Percentiles rank a stretch among this genome's conserved stretches.
phyloP scores from a whole-genome alignment of 2,888 invertebrate species.

The Eupithecia subfuscata region DNA sequence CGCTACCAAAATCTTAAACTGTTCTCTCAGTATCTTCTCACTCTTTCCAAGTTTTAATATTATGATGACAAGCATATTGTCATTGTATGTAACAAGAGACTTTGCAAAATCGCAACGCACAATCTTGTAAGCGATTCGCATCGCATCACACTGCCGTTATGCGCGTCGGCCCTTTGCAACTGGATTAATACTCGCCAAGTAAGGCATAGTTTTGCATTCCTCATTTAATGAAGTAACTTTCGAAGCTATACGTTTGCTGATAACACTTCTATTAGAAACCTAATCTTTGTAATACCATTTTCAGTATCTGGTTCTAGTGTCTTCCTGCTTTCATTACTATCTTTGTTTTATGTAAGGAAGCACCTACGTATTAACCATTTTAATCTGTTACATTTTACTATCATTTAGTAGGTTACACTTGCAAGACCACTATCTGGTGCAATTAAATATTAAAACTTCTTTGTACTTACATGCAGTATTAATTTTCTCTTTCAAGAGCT shows the following conservation, averaged over 20 bases:
- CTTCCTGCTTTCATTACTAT: slow-evolving; percentile 19
- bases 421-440: neutral
- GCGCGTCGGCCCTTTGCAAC: slow-evolving; percentile 5
- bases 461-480: neutral
- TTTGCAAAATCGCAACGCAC: neutral
- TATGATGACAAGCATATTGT: neutral
- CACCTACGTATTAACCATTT: neutral
- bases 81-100: neutral
- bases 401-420: neutral
- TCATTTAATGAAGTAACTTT: slow-evolving; percentile 39
- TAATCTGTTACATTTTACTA: neutral
- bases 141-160: slow-evolving; percentile 13
- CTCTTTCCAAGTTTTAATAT: neutral
- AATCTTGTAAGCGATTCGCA: slow-evolving; percentile 11
- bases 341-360: neutral
- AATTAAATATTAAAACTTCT: neutral
- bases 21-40: neutral
- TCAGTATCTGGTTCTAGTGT: slow-evolving; percentile 12
- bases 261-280: slow-evolving; percentile 36
- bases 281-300: slow-evolving; percentile 30
- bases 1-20: neutral
- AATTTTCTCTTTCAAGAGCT: neutral
- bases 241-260: slow-evolving; percentile 33
- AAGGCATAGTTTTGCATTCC: slow-evolving; percentile 42
- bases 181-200: slow-evolving; percentile 35